Evolutionary conservation across 2,888 invertebrate species (phyloP), one percentile per base, ranked within the genome.

Genomic region (Xanthorhoe spadicearia): DNA sequence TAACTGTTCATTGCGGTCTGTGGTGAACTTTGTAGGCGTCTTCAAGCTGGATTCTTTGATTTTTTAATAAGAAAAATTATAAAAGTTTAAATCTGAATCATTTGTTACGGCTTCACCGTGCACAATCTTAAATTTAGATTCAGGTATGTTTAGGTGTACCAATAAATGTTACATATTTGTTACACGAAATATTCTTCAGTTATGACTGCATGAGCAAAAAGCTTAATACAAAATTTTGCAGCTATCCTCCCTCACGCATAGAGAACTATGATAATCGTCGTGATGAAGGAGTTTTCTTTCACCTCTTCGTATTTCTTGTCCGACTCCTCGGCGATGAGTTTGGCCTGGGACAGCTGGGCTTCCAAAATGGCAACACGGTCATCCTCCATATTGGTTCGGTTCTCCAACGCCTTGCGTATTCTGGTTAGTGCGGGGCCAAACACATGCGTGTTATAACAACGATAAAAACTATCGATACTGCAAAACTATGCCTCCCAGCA

Each of bases 241-340:
- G 18, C 57, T 54, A 65, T 6, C 7, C 49, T 62, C 49, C 53
- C 54, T 48, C 59, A 9, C 13, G 32, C 46, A 5, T 17, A 56
- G 50, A 58, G 49, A 13, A 17, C 8, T 28, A 43, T 58, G 59
- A 49, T 63, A 51, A 64, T 70, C 71, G 78, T 77, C 75, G 79
- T 74, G 74, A 77, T 78, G 75, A 77, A 70, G 74, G 82, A 83
- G 69, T 62, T 23, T 66, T 83, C 83, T 79, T 90, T 95, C 93
- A 99, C 99, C 99, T 99, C 99, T 96, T 99, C 99, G 93, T 99
- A 99, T 97, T 99, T 99, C 94, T 99, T 98, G 95, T 99, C 99
- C 80, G 99, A 98, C 94, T 99, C 99, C 94, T 99, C 99, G 79
- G 99, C 99, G 94, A 99, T 99, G 94, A 98, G 96, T 95, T 99